A percentile compares a stretch with the other conserved stretches of the same genome.
Evolutionary conservation across 2,113 vertebrate genomes (phyloP).

Genomic region (Crotalus tigris): DNA sequence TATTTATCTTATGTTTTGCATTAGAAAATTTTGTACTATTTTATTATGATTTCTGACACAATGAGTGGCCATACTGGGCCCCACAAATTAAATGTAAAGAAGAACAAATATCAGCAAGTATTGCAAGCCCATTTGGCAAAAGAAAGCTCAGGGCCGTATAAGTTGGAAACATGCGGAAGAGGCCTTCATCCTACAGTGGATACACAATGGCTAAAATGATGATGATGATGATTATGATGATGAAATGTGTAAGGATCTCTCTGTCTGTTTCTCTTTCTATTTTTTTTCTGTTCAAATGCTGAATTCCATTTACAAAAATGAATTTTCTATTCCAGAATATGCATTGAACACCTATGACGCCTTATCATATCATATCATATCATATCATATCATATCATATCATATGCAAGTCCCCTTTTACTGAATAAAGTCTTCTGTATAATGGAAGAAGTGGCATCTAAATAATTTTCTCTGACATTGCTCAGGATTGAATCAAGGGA

Average conservation of each 20-base stretch:
- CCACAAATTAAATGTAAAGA: neutral
- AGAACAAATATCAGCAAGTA: neutral
- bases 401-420: neutral
- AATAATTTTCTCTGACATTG: constrained; percentile 21
- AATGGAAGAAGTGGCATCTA: constrained; percentile 1
- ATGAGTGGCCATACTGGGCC: neutral
- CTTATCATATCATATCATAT: neutral
- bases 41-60: neutral
- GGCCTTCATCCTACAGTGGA: neutral
- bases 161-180: neutral
- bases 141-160: neutral
- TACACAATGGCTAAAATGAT: neutral
- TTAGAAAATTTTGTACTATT: neutral
- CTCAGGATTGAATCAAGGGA: constrained; percentile 37
- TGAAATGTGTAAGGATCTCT: neutral
- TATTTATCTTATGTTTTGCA: neutral
- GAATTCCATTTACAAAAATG: neutral
- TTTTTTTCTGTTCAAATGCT: neutral
- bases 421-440: neutral
- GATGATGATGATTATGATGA: neutral
- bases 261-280: no score
- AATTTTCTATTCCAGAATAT: neutral
- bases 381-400: neutral
- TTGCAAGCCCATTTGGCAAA: neutral
- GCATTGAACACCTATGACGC: neutral